Evolutionary conservation across 2,888 invertebrate genomes (phyloP).

Genomic region (Oscheius sp.): DNA sequence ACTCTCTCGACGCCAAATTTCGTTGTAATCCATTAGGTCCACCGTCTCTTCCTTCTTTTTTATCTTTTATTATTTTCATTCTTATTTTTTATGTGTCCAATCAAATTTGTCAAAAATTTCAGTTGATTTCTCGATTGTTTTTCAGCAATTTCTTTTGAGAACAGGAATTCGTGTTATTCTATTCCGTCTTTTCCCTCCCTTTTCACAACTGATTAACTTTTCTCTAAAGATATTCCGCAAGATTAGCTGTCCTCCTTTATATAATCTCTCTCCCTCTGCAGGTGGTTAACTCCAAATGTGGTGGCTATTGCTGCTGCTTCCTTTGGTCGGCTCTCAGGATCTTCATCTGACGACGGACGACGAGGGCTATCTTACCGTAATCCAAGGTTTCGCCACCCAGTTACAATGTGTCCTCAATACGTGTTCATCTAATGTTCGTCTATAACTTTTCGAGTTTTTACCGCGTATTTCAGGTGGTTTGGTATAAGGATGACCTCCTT

Average conservation of each 20-base stretch:
- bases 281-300: slow-evolving; percentile 31
- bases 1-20: neutral
- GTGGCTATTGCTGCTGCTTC: slow-evolving; percentile 12
- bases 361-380: slow-evolving; percentile 63
- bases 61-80: neutral
- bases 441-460: neutral
- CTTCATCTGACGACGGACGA: slow-evolving; percentile 55
- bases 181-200: slow-evolving; percentile 9
- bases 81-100: neutral
- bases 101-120: neutral
- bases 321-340: slow-evolving; percentile 6
- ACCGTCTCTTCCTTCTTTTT: neutral
- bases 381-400: slow-evolving; percentile 70
- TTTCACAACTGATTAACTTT: too few species aligned
- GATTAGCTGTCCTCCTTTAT: neutral
- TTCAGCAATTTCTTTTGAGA: neutral
- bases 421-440: slow-evolving; percentile 53
- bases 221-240: neutral
- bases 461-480: slow-evolving; percentile 54
- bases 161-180: neutral
- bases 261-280: slow-evolving; percentile 18
- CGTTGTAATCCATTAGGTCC: slow-evolving; percentile 17
- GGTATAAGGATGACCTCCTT: slow-evolving; percentile 69
- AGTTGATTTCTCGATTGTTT: neutral
- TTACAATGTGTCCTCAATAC: slow-evolving; percentile 67